Evolutionary conservation across 2,888 invertebrate species (phyloP), one percentile per base, ranked within the genome.

Genomic region (Trimorus sp.): DNA sequence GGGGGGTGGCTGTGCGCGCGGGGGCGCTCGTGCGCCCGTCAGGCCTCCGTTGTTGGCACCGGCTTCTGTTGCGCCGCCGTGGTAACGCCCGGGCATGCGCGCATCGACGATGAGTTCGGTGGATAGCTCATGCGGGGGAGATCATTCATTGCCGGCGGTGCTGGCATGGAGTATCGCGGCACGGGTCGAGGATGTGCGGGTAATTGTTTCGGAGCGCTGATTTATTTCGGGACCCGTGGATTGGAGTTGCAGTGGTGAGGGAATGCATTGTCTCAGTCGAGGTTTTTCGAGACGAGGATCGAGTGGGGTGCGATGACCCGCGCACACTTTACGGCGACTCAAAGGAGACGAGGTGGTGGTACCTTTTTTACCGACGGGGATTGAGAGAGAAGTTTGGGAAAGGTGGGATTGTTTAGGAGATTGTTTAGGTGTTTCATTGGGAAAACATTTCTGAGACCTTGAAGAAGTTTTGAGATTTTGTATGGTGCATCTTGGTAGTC

Each of bases 1-100:
- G n/a, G n/a, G n/a, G n/a, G n/a, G n/a, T 71, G 71, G 38, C 71
- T 79, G 53, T 74, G 68, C 63, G 74, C 58, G 74, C 54, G 36
- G 54, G 66, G 42, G 59, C 75, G 66, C 65, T 59, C 53, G 66
- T 68, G 66, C 49, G 38, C 66, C 53, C 75, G 40, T 8, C 40
- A 15, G 54, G 15, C n/a, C 15, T 16, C 53, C 26, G 4, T 3
- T 26, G 4, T 74, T 42, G 40, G 56, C 16, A 49, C 45, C 36
- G 59, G 8, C 66, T 66, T 66, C 66, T 51, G 74, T 75, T 74
- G 49, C 58, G 59, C 58, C 4, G 26, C 26, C 26, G 38, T 42
- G 42, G 48, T 42, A n/a, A 45, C 38, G 49, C 42, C 49, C 45
- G 16, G 56, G 6, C 73, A n/a, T 11, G 58, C 45, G 16, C 45